phyloP scores from a whole-genome alignment of 2,888 invertebrate genomes.

The Polymixis flavicincta region DNA sequence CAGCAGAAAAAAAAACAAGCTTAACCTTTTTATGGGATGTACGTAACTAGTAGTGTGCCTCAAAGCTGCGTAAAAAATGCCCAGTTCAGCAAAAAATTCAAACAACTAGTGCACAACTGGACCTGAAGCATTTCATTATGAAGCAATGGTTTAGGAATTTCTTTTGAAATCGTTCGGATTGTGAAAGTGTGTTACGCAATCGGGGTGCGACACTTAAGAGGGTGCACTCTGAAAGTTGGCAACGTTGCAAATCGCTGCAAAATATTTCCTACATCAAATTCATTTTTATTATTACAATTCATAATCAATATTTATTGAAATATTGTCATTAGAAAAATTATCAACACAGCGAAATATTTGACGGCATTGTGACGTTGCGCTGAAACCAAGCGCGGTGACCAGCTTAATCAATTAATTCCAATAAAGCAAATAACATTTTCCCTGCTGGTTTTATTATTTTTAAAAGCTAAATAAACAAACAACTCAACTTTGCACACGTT shows the following conservation, averaged over 20 bases:
- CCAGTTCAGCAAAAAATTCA: too few species aligned
- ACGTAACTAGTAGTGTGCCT: too few species aligned
- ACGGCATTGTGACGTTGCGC: not conserved
- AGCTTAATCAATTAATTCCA: not conserved
- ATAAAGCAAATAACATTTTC: not conserved
- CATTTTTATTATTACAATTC: not conserved
- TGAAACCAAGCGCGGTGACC: not conserved
- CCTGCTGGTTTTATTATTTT: not conserved
- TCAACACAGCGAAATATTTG: not conserved
- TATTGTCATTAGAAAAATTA: too few species aligned
- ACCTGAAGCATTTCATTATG: too few species aligned
- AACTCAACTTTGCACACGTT: slow-evolving; percentile 5
- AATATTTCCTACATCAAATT: not conserved
- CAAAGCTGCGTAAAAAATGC: too few species aligned
- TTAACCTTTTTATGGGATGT: too few species aligned
- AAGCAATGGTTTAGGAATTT: not conserved
- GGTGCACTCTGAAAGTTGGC: too few species aligned
- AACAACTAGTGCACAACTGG: too few species aligned
- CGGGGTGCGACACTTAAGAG: too few species aligned
- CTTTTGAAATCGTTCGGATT: too few species aligned
- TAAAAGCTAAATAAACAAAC: not conserved
- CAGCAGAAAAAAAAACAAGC: too few species aligned
- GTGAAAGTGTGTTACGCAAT: too few species aligned
- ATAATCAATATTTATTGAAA: not conserved
- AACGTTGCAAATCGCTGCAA: not conserved